Base-by-base conservation (phyloP, 2,888 invertebrate species). In the Heliconius aoede region DNA sequence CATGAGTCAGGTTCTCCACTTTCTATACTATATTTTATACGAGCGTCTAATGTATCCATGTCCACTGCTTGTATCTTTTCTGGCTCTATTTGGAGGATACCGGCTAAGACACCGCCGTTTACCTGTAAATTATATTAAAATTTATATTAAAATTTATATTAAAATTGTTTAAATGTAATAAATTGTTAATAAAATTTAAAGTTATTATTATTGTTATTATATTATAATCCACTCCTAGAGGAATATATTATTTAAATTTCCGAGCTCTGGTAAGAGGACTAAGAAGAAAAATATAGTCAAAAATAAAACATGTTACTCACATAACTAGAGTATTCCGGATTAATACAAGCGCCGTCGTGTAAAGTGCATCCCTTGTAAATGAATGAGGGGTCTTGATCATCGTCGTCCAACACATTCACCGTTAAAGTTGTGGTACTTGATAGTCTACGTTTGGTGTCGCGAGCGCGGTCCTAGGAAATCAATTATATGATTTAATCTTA, bases 21-120 rank as follows among this genome's bases (percentile, higher is more conserved):
- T 21, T 97, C 95, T 85, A 98, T 98, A 76, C 96, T 96, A 88
- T 98, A 98, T 73, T 95, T 95, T 79, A 98, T 98, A 0, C 97
- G 96, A 0, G 97, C 96, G 85, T 97, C 97, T 65, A 98, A 95
- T 1, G 98, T 97, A 86, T 98, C 98, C 96, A 97, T 97, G 89
- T 98, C 98, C 0, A 97, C 96, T 0, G 98, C 98, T 91, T 98
- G 97, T 79, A 98, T 98, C 87, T 97, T 97, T 87, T 98, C 98
- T 0, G 98, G 98, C 51, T 96, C 95, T 28, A 98, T 96, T 77
- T 97, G 96, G 30, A 98, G 95, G 32, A 98, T 96, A 1, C 98
- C 98, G 69, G 98, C 96, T 81, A 98, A 92, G 0, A 97, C 96
- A 1, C 98, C 98, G 82, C 97, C 97, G 78, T 96, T 97, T 30